A percentile compares a stretch with the other conserved stretches of the same genome.
These are phyloP conservation scores for Thecocarcelia acutangulata DNA, from an alignment of 2,888 invertebrate species.

Conservation along the genomic window DNA sequence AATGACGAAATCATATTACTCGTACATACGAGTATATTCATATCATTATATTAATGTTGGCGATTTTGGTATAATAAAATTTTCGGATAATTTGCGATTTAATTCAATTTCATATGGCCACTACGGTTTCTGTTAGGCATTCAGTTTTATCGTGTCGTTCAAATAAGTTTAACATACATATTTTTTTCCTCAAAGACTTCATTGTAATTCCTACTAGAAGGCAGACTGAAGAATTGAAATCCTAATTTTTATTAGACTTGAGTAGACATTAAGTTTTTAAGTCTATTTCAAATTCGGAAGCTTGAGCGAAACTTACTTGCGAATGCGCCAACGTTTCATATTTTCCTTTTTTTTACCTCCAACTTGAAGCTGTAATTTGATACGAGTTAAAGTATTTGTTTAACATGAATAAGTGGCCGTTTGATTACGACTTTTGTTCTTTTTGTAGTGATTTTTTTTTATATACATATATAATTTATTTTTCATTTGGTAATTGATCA, in stretches of 20 bases:
- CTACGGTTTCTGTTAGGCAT: background rate
- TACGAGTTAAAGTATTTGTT: constrained; percentile 29
- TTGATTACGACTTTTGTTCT: constrained; percentile 16
- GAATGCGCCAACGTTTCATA: constrained; percentile 1
- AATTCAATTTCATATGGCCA: too few species aligned
- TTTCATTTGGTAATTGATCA: constrained; percentile 41
- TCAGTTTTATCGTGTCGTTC: constrained; percentile 2
- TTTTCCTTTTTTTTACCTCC: background rate
- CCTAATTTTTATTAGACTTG: constrained; percentile 66
- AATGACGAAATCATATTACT: too few species aligned
- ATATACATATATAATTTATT: constrained; percentile 21
- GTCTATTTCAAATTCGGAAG: constrained; percentile 53
- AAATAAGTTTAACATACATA: background rate
- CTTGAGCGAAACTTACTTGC: constrained; percentile 4
- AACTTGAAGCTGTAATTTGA: constrained; percentile 47
- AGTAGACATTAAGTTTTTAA: constrained; percentile 64
- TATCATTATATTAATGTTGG: too few species aligned
- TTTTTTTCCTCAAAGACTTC: constrained; percentile 24
- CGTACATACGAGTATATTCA: too few species aligned
- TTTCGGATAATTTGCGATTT: too few species aligned
- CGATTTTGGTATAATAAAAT: too few species aligned
- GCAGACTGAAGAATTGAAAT: constrained; percentile 29
- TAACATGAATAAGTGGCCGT: constrained; percentile 8
- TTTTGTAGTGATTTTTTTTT: constrained; percentile 1
- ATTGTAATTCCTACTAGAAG: background rate